Percentiles rank a stretch among this genome's conserved stretches.
Evolutionary conservation across 2,888 invertebrate genomes (phyloP).

Genomic region (Sesamia inferens): DNA sequence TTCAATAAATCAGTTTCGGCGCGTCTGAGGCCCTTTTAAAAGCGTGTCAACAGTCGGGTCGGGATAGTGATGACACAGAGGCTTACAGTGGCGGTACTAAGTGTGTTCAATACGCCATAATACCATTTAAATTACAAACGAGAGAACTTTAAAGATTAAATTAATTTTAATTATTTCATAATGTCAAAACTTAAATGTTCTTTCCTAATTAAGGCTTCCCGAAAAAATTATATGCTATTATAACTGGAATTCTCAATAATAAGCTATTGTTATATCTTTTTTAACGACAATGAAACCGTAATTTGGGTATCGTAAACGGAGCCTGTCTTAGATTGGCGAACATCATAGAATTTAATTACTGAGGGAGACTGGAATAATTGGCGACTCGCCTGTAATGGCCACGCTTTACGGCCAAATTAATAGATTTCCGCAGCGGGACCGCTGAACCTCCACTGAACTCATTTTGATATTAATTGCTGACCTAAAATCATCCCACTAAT

Average conservation of each 20-base stretch:
- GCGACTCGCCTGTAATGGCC: slow-evolving; percentile 85
- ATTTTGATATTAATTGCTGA: slow-evolving; percentile 83
- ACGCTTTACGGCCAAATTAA: slow-evolving; percentile 87
- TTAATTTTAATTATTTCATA: slow-evolving; percentile 47
- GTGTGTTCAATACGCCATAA: slow-evolving; percentile 56
- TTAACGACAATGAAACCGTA: slow-evolving; percentile 85
- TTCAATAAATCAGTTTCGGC: slow-evolving; percentile 61
- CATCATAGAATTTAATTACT: slow-evolving; percentile 88
- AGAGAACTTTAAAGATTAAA: slow-evolving; percentile 43
- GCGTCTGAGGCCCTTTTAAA: slow-evolving; percentile 53
- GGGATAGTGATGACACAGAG: slow-evolving; percentile 50
- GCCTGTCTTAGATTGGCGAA: slow-evolving; percentile 87
- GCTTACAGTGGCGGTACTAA: slow-evolving; percentile 47
- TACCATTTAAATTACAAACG: slow-evolving; percentile 55
- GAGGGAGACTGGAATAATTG: slow-evolving; percentile 86
- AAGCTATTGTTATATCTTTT: slow-evolving; percentile 77
- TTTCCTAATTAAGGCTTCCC: slow-evolving; percentile 39
- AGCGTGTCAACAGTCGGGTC: slow-evolving; percentile 49
- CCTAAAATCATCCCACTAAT: slow-evolving; percentile 76
- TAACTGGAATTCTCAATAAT: slow-evolving; percentile 69
- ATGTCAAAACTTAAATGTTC: slow-evolving; percentile 48
- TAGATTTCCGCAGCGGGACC: slow-evolving; percentile 83
- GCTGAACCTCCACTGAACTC: slow-evolving; percentile 75
- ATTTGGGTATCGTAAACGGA: slow-evolving; percentile 86
- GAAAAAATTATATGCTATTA: slow-evolving; percentile 57